phyloP scores from a whole-genome alignment of 2,888 invertebrate genomes.

The Idaea biselata region DNA sequence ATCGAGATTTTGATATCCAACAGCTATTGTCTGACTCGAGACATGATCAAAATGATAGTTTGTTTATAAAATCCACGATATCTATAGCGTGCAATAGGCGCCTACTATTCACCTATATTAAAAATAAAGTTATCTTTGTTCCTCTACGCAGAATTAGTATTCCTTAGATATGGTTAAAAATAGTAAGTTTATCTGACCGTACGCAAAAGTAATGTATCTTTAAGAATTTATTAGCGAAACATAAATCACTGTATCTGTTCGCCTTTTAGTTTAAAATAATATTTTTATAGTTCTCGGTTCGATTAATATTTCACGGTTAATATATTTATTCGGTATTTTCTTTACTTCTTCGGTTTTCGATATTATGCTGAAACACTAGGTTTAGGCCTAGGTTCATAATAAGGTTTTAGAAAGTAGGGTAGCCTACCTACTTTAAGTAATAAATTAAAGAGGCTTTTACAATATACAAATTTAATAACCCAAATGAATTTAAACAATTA shows the following conservation, averaged over 20 bases:
- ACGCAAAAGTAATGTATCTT: background rate
- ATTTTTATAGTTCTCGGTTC: background rate
- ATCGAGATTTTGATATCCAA: no score
- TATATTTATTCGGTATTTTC: background rate
- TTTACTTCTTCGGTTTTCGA: background rate
- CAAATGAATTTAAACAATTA: no score
- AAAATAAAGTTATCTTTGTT: background rate
- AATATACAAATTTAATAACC: no score
- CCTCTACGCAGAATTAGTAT: background rate
- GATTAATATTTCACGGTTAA: background rate
- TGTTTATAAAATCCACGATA: background rate
- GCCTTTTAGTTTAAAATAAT: conserved; percentile 1
- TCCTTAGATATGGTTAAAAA: background rate
- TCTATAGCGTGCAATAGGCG: background rate
- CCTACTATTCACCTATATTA: background rate
- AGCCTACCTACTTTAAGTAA: no score
- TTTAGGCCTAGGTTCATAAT: no score
- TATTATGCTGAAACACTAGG: no score
- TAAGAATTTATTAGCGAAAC: background rate
- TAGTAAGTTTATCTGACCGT: background rate
- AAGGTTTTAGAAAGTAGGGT: no score
- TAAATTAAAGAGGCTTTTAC: no score
- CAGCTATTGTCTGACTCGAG: no score
- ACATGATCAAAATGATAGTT: no score
- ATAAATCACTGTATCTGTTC: background rate